A percentile compares a stretch with the other conserved stretches of the same genome.
Conservation (phyloP, 1,140 invertebrate species). For the Heliconius himera region DNA sequence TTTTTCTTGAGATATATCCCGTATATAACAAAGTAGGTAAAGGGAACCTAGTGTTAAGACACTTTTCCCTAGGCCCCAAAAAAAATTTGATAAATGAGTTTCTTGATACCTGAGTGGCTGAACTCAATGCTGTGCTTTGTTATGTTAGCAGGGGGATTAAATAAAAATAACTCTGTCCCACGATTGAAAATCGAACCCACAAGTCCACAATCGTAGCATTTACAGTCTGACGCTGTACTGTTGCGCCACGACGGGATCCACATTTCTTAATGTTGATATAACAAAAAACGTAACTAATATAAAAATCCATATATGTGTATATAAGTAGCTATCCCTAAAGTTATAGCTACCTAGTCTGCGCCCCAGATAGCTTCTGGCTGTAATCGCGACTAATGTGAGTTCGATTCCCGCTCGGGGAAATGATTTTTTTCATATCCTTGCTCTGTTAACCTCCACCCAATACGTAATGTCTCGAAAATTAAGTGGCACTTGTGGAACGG, state of each 20-base stretch:
- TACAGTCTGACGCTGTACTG: too few species aligned
- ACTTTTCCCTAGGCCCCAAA: not conserved
- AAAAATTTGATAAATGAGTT: not conserved
- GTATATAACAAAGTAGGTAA: not conserved
- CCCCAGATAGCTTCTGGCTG: too few species aligned
- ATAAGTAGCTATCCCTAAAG: too few species aligned
- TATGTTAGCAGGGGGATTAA: not conserved
- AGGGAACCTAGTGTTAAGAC: not conserved
- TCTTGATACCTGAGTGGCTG: not conserved
- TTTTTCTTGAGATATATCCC: not conserved
- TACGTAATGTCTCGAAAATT: not conserved
- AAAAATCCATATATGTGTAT: too few species aligned
- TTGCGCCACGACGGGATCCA: not conserved
- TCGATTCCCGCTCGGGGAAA: too few species aligned
- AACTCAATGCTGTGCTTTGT: not conserved
- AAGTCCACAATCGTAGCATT: not conserved
- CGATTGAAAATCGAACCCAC: not conserved
- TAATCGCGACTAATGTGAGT: too few species aligned
- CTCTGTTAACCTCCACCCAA: not conserved
- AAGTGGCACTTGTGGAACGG: too few species aligned
- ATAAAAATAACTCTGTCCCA: not conserved
- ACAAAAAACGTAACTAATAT: too few species aligned
- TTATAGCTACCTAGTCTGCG: too few species aligned
- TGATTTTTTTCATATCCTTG: too few species aligned
- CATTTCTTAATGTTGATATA: too few species aligned